Evolutionary conservation across 2,888 invertebrate species (phyloP), one percentile per base, ranked within the genome.

Genomic region (Timema podura): DNA sequence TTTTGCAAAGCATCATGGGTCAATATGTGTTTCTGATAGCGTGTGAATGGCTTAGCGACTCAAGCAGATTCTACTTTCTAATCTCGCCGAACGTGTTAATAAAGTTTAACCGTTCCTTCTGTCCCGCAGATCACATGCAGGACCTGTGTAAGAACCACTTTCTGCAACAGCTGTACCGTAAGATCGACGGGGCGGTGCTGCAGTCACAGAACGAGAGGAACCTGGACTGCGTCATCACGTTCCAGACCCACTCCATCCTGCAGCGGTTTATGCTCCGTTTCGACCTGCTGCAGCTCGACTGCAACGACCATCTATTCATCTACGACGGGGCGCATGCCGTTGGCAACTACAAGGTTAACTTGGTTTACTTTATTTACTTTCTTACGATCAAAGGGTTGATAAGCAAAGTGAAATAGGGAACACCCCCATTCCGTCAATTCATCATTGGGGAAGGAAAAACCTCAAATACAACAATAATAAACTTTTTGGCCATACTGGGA

Each of bases 221-320:
- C 81, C 85, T 95, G 79, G 92, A 95, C 83, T 96, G 96, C 85
- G 90, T 92, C 77, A 91, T 95, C 81, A 96, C 95, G 70, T 96
- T 95, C 83, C 95, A 95, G 84, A 96, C 96, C 76, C 95, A 95
- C 84, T 93, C 95, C 80, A 93, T 96, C 78, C 86, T 95, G 78
- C 96, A 96, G 84, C 87, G 94, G 77, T 96, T 96, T 83, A 95
- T 96, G 93, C 87, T 96, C 78, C 89, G 95, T 79, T 96, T 96
- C 83, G 95, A 96, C 80, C 88, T 92, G 81, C 86, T 96, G 77
- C 93, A 94, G 81, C 86, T 96, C 74, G 96, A 96, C 83, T 96
- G 96, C 84, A 95, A 95, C 81, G 96, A 96, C 83, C 95, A 95
- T 82, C 89, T 96, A 69, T 92, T 90, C 79, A 92, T 96, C 79